Conservation (phyloP, 2,113 vertebrate genomes). For the Psammodynastes pulverulentus region DNA sequence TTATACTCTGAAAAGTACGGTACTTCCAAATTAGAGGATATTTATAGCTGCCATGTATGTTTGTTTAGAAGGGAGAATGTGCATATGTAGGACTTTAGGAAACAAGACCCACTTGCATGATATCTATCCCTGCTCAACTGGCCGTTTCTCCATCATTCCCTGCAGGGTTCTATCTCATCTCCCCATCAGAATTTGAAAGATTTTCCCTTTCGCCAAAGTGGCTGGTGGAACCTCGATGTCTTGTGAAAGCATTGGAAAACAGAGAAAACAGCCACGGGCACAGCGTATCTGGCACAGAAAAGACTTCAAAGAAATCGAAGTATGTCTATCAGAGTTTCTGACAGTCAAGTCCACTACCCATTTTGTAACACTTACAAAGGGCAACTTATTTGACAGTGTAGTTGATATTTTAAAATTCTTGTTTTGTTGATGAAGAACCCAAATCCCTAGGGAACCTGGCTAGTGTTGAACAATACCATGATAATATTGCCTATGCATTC, state of each 20-base stretch:
- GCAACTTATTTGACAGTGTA: not conserved
- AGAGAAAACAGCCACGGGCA: conserved; percentile 43
- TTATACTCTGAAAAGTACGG: too few species aligned
- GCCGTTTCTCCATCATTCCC: not conserved
- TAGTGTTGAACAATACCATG: not conserved
- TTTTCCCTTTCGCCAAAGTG: conserved; percentile 92
- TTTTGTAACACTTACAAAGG: not conserved
- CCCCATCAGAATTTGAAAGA: conserved; percentile 93
- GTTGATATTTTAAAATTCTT: not conserved
- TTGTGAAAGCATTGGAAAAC: conserved; percentile 73
- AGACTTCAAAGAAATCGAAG: conserved; percentile 68
- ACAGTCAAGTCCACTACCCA: not conserved
- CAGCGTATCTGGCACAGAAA: conserved; percentile 59
- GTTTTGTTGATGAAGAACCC: not conserved
- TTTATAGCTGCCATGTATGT: not conserved
- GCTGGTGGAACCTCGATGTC: conserved; percentile 85
- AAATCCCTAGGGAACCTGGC: not conserved
- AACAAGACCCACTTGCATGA: not conserved
- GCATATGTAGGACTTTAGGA: not conserved
- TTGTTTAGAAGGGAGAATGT: not conserved
- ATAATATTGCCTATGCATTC: not conserved
- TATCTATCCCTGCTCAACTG: not conserved
- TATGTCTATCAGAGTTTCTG: conserved; percentile 35
- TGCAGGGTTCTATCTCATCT: conserved; percentile 95
- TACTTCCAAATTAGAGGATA: not conserved